Evolutionary conservation across 2,888 invertebrate genomes (phyloP).

Genomic region (Ptilodon capucinus): DNA sequence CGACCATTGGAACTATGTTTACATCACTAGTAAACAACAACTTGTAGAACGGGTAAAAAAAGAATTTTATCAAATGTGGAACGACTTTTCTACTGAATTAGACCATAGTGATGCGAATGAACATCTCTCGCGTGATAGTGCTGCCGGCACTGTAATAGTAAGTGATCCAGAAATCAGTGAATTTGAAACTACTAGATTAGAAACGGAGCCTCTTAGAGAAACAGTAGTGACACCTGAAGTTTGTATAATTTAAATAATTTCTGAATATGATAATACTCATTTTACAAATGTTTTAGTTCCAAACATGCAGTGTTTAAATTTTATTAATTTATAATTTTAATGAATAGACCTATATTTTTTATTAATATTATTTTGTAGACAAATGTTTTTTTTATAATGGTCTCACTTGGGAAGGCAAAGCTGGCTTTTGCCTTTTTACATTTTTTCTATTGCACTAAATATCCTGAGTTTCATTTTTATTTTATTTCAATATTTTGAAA

Average conservation of each 20-base stretch:
- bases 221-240: slow-evolving; percentile 51
- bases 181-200: slow-evolving; percentile 7
- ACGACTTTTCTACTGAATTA: slow-evolving; percentile 33
- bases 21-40: slow-evolving; percentile 83
- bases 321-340: slow-evolving; percentile 37
- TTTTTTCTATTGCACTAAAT: slow-evolving; percentile 21
- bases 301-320: slow-evolving; percentile 53
- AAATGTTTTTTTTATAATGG: slow-evolving; percentile 23
- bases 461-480: slow-evolving; percentile 28
- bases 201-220: slow-evolving; percentile 26
- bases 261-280: slow-evolving; percentile 19
- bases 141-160: slow-evolving; percentile 4
- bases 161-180: slow-evolving; percentile 9
- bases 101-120: slow-evolving; percentile 2
- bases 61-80: slow-evolving; percentile 86
- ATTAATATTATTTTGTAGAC: slow-evolving; percentile 13
- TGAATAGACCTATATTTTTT: slow-evolving; percentile 26
- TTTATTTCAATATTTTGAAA: slow-evolving; percentile 43
- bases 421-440: slow-evolving; percentile 38
- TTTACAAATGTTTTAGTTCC: slow-evolving; percentile 60
- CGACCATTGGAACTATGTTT: slow-evolving; percentile 87
- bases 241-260: slow-evolving; percentile 32
- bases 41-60: slow-evolving; percentile 79
- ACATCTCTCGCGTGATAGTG: slow-evolving; percentile 4
- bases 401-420: slow-evolving; percentile 33